Conservation (phyloP, 2,797 vertebrate species). For the Tapera naevia region DNA sequence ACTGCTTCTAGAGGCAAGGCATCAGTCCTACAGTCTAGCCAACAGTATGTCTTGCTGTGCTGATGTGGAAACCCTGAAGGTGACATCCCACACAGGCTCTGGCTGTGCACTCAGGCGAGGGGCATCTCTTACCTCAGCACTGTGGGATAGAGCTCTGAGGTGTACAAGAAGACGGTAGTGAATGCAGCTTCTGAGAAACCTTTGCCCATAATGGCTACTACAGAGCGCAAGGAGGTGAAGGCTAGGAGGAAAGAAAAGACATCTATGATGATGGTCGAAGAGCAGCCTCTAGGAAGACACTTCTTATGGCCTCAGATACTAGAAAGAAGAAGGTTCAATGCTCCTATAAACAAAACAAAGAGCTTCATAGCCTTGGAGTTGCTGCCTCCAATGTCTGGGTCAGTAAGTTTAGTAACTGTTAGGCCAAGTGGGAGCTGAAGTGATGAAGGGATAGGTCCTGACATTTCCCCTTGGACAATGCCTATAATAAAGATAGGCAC, state of each 20-base stretch:
- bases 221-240: slow-evolving; percentile 68
- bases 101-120: background rate
- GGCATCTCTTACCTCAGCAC: slow-evolving; percentile 83
- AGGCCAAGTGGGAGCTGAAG: background rate
- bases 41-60: background rate
- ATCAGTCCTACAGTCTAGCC: background rate
- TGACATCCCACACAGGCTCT: background rate
- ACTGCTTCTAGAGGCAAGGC: background rate
- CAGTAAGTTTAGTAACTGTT: background rate
- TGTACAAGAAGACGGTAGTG: slow-evolving; percentile 81
- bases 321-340: background rate
- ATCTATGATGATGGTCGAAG: background rate
- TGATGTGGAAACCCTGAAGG: background rate
- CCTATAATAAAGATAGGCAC: background rate
- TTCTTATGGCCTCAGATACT: background rate
- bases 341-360: background rate
- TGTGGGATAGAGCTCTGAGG: slow-evolving; percentile 89
- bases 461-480: background rate
- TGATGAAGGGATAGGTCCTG: background rate
- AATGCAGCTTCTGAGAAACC: slow-evolving; percentile 85
- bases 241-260: slow-evolving; percentile 63
- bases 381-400: background rate
- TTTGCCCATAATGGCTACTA: slow-evolving; percentile 83
- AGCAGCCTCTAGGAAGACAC: background rate
- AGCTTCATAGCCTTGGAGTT: background rate